These are phyloP conservation scores for Polydrusus cervinus DNA, from an alignment of 2,888 invertebrate genomes.

Conservation along the genomic window DNA sequence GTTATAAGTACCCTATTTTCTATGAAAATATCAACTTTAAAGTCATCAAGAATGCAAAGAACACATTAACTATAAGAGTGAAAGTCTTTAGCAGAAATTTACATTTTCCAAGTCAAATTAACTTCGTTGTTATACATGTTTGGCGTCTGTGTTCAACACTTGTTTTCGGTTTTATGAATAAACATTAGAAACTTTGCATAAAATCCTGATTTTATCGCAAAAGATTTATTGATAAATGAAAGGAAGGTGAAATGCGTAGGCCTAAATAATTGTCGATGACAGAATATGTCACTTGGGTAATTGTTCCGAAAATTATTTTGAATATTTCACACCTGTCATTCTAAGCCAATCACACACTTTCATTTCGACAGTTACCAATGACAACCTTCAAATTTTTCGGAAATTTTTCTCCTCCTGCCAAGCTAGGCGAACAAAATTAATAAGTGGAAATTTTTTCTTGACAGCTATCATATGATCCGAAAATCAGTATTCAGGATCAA, in stretches of 20 bases:
- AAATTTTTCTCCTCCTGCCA: too few relatives aligned
- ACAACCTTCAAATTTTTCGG: too few relatives aligned
- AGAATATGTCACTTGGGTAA: constrained; percentile 16
- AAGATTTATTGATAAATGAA: constrained; percentile 43
- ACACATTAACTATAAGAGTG: constrained; percentile 38
- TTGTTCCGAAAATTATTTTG: background rate
- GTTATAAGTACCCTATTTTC: background rate
- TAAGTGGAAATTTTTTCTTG: too few relatives aligned
- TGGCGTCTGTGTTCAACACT: constrained; percentile 50
- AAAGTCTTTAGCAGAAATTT: constrained; percentile 47
- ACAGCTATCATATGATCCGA: too few relatives aligned
- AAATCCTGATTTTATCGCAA: constrained; percentile 46
- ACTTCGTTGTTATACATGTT: constrained; percentile 47
- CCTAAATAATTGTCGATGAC: constrained; percentile 13
- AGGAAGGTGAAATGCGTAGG: constrained; percentile 36
- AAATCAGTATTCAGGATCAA: too few relatives aligned
- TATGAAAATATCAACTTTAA: constrained; percentile 12
- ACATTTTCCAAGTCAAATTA: constrained; percentile 52
- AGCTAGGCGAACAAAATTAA: too few relatives aligned
- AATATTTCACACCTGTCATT: too few relatives aligned
- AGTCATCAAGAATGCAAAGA: constrained; percentile 16
- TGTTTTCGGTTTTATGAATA: constrained; percentile 52
- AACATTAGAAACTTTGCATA: constrained; percentile 51
- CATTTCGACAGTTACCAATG: too few relatives aligned
- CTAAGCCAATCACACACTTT: too few relatives aligned